A percentile compares a stretch with the other conserved stretches of the same genome.
Evolutionary conservation across 2,888 invertebrate genomes (phyloP).

Genomic region (Alloscopus bannaensis): DNA sequence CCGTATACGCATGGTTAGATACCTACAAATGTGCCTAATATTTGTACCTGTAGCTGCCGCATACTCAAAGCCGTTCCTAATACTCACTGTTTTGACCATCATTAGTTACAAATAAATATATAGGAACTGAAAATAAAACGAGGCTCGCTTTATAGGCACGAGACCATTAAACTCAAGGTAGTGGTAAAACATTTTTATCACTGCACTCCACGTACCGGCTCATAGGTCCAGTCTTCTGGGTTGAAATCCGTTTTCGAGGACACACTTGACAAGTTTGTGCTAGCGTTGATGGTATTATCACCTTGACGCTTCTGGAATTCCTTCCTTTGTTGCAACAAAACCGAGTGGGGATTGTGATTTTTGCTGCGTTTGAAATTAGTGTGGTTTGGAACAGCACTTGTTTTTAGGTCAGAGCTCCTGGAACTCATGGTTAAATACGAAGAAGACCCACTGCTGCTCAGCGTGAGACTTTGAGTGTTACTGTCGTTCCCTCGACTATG

Average conservation of each 20-base stretch:
- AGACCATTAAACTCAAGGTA: too few relatives aligned
- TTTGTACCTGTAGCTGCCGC: too few relatives aligned
- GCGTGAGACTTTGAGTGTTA: not conserved
- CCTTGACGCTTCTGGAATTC: conserved; percentile 35
- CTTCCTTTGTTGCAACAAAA: conserved; percentile 48
- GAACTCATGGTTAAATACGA: conserved; percentile 3
- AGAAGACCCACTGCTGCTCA: conserved; percentile 25
- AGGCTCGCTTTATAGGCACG: too few relatives aligned
- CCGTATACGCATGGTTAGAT: too few relatives aligned
- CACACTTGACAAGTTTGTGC: not conserved
- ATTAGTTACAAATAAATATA: too few relatives aligned
- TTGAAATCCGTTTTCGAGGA: not conserved
- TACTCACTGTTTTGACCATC: too few relatives aligned
- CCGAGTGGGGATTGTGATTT: conserved; percentile 26
- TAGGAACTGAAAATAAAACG: too few relatives aligned
- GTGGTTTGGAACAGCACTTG: conserved; percentile 9
- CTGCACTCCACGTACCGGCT: conserved; percentile 52
- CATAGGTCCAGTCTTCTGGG: conserved; percentile 45
- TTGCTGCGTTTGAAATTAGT: conserved; percentile 9
- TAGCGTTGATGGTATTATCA: not conserved
- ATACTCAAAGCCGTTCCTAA: too few relatives aligned
- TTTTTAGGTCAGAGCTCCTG: conserved; percentile 31
- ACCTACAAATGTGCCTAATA: too few relatives aligned
- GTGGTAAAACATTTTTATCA: not conserved
- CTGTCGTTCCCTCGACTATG: conserved; percentile 21